These are phyloP conservation scores for Phortica variegata DNA, from an alignment of 1,140 invertebrate species.

Conservation along the genomic window DNA sequence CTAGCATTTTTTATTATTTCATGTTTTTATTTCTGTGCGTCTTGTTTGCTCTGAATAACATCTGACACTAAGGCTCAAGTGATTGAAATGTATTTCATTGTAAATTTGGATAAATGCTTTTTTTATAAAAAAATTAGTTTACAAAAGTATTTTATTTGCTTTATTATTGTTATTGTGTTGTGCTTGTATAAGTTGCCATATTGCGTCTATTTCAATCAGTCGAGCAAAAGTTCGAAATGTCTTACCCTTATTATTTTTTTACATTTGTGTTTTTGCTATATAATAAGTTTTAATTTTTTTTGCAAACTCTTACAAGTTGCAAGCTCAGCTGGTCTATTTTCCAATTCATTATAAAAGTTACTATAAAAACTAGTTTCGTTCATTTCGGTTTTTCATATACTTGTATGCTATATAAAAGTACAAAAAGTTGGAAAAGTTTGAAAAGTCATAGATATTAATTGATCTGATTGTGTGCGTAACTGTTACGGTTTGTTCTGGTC, in stretches of 20 bases:
- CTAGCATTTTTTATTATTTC: conserved; percentile 47
- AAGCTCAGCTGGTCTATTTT: conserved; percentile 42
- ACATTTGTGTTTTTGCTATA: conserved; percentile 32
- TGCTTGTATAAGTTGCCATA: conserved; percentile 1
- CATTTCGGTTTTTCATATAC: conserved; percentile 40
- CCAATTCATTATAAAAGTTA: conserved; percentile 48
- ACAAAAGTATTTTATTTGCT: conserved; percentile 34
- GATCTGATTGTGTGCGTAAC: conserved; percentile 26
- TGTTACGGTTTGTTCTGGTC: conserved; percentile 23
- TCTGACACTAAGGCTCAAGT: conserved; percentile 51
- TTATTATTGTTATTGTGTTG: conserved; percentile 17
- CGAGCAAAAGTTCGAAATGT: conserved; percentile 48
- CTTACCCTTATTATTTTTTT: conserved; percentile 32
- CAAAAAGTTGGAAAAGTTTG: conserved; percentile 50
- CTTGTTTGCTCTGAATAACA: conserved; percentile 22
- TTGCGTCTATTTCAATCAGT: conserved; percentile 43
- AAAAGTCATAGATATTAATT: conserved; percentile 30
- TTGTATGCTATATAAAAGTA: conserved; percentile 49
- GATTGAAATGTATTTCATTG: conserved; percentile 34
- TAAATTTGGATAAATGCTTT: conserved; percentile 17
- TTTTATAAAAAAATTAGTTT: conserved; percentile 37
- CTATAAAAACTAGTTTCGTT: conserved; percentile 55
- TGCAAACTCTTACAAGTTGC: conserved; percentile 33
- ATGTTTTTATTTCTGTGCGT: no score
- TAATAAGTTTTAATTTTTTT: conserved; percentile 35